Base-by-base conservation (phyloP, 2,797 vertebrate genomes). In the Todus mexicanus region DNA sequence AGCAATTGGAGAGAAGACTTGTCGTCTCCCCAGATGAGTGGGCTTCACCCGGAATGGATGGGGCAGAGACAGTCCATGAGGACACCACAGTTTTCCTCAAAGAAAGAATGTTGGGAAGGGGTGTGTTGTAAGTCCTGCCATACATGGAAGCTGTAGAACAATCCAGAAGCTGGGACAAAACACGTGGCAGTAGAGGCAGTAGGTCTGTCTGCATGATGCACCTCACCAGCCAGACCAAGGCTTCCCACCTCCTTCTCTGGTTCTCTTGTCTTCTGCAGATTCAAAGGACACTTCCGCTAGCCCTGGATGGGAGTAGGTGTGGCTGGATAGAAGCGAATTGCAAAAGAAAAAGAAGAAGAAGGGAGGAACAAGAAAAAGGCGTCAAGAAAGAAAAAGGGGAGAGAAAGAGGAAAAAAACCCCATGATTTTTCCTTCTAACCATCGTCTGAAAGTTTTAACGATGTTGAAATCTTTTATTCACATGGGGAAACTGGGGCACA, bases 131-230 rank as follows among this genome's bases (percentile, higher is more conserved):
- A 18, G 56, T 51, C 9, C 26, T 22, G 53, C 17, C 59, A 33
- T 1, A 6, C 10, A 5, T 0, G 0, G 17, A 23, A 81, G n/a
- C 7, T 48, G 17, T 9, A 69, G 51, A 56, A 77, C n/a, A 63
- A 83, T 15, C 35, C 51, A 33, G 31, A 29, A 60, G 4, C 7
- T 54, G 50, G 42, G 37, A 57, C 19, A 42, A 79, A 79, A 59
- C 47, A 21, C 2, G 2, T 27, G 26, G 13, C 50, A 33, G 27
- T 20, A 22, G 54, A 72, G 45, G 31, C 16, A 7, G n/a, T 6
- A n/a, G 23, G 17, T 64, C 19, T 20, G 14, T 21, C 63, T 27
- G 25, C 3, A 3, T 11, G 43, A 51, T 35, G 33, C 16, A 56
- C 27, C 23, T 71, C 78, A 45, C 8, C 45, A 85, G 40, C 63